phyloP scores from a whole-genome alignment of 2,888 invertebrate species.

The Schrankia costaestrigalis region DNA sequence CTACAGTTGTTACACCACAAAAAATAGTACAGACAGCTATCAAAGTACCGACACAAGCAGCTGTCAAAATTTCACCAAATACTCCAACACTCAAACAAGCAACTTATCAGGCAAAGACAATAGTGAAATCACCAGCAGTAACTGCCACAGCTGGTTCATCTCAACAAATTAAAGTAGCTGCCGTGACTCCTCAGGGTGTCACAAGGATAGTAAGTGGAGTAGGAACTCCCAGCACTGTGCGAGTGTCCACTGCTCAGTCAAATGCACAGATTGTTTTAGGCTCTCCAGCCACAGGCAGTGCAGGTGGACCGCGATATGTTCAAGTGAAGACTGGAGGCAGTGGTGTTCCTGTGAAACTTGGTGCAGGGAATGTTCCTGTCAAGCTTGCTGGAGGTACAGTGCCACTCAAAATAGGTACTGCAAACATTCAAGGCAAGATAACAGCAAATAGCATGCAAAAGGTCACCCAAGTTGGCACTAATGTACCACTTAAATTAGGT shows the following conservation, averaged over 20 bases:
- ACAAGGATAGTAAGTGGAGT: conserved; percentile 70
- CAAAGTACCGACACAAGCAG: conserved; percentile 53
- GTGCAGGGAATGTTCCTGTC: conserved; percentile 61
- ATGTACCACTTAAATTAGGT: conserved; percentile 66
- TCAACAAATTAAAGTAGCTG: conserved; percentile 69
- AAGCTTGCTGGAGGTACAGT: conserved; percentile 62
- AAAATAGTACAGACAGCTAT: conserved; percentile 59
- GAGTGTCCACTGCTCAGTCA: conserved; percentile 65
- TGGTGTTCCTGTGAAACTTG: conserved; percentile 61
- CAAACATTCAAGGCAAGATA: conserved; percentile 66
- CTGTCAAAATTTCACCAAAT: conserved; percentile 64
- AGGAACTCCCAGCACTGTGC: conserved; percentile 55
- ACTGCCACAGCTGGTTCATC: conserved; percentile 55
- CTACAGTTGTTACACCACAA: conserved; percentile 60
- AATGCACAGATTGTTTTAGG: conserved; percentile 64
- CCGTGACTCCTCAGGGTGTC: conserved; percentile 67
- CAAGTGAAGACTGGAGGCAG: conserved; percentile 67
- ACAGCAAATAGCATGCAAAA: conserved; percentile 61
- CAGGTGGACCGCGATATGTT: conserved; percentile 60
- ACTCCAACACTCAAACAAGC: conserved; percentile 62
- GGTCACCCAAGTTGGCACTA: conserved; percentile 43
- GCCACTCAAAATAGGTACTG: conserved; percentile 67
- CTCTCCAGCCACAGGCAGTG: conserved; percentile 46
- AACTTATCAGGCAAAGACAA: conserved; percentile 57
- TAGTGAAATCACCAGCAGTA: conserved; percentile 54